Evolutionary conservation across 2,797 vertebrate species (phyloP).

Genomic region (Sitta carolinensis): DNA sequence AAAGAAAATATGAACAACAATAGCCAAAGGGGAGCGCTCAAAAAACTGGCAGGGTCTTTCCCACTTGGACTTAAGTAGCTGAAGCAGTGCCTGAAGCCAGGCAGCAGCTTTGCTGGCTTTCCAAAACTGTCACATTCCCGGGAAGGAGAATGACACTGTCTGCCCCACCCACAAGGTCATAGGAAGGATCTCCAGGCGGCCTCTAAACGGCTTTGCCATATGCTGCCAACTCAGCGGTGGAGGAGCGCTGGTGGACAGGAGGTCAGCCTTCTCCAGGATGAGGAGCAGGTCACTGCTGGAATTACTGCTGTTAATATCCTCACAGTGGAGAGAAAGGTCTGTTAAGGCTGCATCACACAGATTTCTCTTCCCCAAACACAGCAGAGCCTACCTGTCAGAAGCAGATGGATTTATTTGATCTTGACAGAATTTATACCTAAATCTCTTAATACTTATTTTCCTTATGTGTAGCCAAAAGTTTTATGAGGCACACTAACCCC

Average conservation of each 20-base stretch:
- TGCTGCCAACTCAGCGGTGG: neutral
- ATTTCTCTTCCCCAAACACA: neutral
- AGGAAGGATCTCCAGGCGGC: neutral
- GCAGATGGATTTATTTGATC: conserved; percentile 29
- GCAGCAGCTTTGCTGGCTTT: neutral
- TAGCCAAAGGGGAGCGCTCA: conserved; percentile 39
- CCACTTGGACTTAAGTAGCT: neutral
- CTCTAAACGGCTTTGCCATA: neutral
- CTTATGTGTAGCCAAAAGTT: conserved; percentile 32
- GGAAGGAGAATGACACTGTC: neutral
- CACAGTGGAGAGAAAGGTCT: neutral
- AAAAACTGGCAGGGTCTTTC: conserved; percentile 30
- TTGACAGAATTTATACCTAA: conserved; percentile 43
- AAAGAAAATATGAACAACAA: conserved; percentile 70
- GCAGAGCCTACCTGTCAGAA: neutral
- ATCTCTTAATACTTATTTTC: conserved; percentile 52
- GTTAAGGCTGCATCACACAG: neutral
- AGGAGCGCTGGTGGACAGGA: neutral
- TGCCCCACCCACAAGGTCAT: neutral
- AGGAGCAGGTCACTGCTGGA: neutral
- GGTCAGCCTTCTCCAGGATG: neutral
- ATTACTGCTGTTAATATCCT: neutral
- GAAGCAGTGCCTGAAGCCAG: neutral
- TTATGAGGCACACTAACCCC: conserved; percentile 36
- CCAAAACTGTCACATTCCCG: neutral